Evolutionary conservation across 1,140 invertebrate genomes (phyloP).

Genomic region (Patella vulgata): DNA sequence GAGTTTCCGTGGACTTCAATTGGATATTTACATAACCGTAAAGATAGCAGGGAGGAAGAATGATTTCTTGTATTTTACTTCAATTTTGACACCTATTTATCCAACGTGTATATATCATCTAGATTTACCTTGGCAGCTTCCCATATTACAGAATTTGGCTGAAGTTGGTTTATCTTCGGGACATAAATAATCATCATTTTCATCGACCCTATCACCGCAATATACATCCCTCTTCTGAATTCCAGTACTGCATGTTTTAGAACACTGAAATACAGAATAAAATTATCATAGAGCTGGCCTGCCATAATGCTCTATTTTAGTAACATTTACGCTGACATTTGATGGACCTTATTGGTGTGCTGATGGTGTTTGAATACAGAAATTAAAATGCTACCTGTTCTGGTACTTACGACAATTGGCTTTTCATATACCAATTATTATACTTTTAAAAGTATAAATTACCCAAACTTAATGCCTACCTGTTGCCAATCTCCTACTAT

Average conservation of each 20-base stretch:
- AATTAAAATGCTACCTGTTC: not conserved
- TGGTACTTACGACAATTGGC: not conserved
- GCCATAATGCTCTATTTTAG: not conserved
- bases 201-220: constrained; percentile 71
- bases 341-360: not conserved
- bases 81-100: too few relatives aligned
- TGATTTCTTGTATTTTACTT: too few relatives aligned
- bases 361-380: not conserved
- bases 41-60: too few relatives aligned
- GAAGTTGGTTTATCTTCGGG: constrained; percentile 17
- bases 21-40: too few relatives aligned
- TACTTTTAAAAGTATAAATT: too few relatives aligned
- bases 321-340: not conserved
- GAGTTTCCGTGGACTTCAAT: too few relatives aligned
- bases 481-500: too few relatives aligned
- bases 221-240: constrained; percentile 71
- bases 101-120: too few relatives aligned
- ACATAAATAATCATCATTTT: constrained; percentile 27
- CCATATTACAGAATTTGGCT: constrained; percentile 22
- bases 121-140: constrained; percentile 16
- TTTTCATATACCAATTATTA: too few relatives aligned
- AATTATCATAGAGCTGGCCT: not conserved
- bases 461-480: too few relatives aligned
- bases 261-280: constrained; percentile 72
- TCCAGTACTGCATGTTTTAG: constrained; percentile 74